phyloP scores from a whole-genome alignment of 1,140 invertebrate species.

The Druon quercuslanigerum region DNA sequence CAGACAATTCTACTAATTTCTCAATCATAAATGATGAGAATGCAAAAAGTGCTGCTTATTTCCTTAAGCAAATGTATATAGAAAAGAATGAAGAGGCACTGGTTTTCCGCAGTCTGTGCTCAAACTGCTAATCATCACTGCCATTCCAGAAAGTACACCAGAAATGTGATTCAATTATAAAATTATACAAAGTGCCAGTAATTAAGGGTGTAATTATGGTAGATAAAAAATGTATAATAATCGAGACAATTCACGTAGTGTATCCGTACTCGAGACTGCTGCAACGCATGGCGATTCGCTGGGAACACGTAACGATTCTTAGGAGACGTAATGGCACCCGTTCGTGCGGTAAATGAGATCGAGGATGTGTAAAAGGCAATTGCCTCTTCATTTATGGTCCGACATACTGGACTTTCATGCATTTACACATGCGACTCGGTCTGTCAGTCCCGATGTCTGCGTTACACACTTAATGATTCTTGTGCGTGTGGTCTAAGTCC shows the following conservation, averaged over 20 bases:
- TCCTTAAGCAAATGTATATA: too few relatives aligned
- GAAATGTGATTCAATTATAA: conserved; percentile 28
- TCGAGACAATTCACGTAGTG: neutral
- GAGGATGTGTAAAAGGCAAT: conserved; percentile 72
- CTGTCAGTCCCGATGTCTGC: neutral
- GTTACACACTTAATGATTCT: conserved; percentile 17
- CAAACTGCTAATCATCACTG: conserved; percentile 9
- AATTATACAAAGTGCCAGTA: conserved; percentile 23
- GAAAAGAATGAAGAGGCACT: too few relatives aligned
- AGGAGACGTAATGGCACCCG: conserved; percentile 64
- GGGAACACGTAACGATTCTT: conserved; percentile 56
- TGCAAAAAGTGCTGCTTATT: too few relatives aligned
- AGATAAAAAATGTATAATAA: conserved; percentile 26
- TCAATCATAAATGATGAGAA: too few relatives aligned
- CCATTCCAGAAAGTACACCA: neutral
- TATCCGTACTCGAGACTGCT: neutral
- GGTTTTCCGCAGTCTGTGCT: too few relatives aligned
- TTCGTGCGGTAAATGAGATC: conserved; percentile 62
- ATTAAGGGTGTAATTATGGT: conserved; percentile 20
- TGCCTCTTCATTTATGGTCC: conserved; percentile 69
- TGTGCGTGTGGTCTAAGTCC: conserved; percentile 13
- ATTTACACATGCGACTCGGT: conserved; percentile 37
- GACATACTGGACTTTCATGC: conserved; percentile 55
- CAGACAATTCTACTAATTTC: too few relatives aligned
- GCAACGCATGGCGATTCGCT: conserved; percentile 30